A percentile compares a stretch with the other conserved stretches of the same genome.
Evolutionary conservation across 2,888 invertebrate genomes (phyloP).

Genomic region (Calameuta pallipes): DNA sequence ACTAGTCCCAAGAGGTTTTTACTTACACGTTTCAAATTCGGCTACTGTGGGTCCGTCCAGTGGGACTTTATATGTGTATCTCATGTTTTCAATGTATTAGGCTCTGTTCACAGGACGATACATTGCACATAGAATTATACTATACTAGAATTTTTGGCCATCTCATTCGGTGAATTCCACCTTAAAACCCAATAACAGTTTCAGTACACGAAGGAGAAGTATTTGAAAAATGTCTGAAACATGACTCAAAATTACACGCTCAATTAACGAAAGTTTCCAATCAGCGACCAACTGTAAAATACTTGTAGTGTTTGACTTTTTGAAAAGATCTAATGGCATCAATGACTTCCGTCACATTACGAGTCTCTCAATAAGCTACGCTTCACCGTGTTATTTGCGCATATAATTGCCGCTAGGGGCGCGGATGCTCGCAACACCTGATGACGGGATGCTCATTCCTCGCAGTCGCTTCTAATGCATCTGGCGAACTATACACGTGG

Average conservation of each 20-base stretch:
- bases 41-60: not conserved
- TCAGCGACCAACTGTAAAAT: not conserved
- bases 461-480: not conserved
- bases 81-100: not conserved
- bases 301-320: not conserved
- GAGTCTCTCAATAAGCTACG: not conserved
- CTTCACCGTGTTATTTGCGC: slow-evolving; percentile 38
- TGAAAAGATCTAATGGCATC: not conserved
- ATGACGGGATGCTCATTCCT: not conserved
- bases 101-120: not conserved
- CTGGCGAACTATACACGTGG: not conserved
- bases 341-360: not conserved
- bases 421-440: slow-evolving; percentile 14
- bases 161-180: not conserved
- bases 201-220: not conserved
- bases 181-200: not conserved
- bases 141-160: not conserved
- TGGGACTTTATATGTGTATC: not conserved
- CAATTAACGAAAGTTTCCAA: not conserved
- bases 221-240: not conserved
- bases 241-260: not conserved
- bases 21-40: not conserved
- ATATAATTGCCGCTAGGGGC: slow-evolving; percentile 46
- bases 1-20: not conserved
- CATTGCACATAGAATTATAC: not conserved